Base-by-base conservation (phyloP, 2,797 vertebrate genomes). In the Nasua narica region DNA sequence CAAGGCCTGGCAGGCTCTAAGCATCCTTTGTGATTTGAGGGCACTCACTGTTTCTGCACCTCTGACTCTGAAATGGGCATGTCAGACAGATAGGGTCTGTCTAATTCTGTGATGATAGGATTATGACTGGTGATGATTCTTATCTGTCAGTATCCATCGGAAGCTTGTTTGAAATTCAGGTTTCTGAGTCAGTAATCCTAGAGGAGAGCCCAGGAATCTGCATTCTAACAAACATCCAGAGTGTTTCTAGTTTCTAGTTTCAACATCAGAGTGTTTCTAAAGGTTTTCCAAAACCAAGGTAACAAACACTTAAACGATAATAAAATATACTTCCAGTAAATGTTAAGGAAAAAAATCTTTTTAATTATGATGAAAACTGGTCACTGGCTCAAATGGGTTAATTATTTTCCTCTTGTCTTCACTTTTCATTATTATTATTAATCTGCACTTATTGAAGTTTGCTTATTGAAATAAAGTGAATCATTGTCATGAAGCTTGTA, bases 341-440 rank as follows among this genome's bases (percentile, higher is more conserved):
- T 35, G 16, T 69, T 52, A 50, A 83, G 25, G 21, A 25, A 25
- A 35, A 12, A 48, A 58, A 52, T 7, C 21, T 77, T 92, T 92
- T 40, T 54, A 35, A 11, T 96, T 77, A 29, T 69, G 43, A 84
- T 19, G 67, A 65, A 81, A 5, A 32, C 85, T 91, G 65, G 76
- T 83, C 54, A 58, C n/a, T 87, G 72, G 35, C 46, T 93, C 65
- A 91, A 18, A 48, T 27, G 54, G 29, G 21, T 89, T 74, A 85
- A 81, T 91, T 95, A 89, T 79, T 93, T 95, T 69, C 74, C 4
- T 25, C 14, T 88, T 90, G 74, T 40, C 11, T 85, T 91, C 9
- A 48, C 29, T 56, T 13, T 94, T 94, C 43, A 35, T 92, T 89
- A 54, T 92, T 92, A n/a, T 92, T 88, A 56, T 92, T 90, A 67